These are phyloP conservation scores for Isurus oxyrinchus DNA, from an alignment of 2,113 vertebrate species.

Conservation along the genomic window DNA sequence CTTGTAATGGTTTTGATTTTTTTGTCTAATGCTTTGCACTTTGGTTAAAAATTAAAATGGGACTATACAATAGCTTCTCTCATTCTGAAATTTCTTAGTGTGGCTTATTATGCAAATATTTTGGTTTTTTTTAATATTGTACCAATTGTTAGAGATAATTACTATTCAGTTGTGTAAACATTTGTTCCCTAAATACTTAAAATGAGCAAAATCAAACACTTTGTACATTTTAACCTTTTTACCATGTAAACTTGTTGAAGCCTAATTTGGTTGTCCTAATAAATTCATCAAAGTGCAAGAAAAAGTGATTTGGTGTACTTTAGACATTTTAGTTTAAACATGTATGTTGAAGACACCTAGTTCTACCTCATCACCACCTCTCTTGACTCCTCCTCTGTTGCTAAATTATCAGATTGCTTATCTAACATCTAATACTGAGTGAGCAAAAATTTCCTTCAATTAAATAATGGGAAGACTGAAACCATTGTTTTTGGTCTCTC, in stretches of 20 bases:
- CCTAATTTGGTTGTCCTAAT: background rate
- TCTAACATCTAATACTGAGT: too few species aligned
- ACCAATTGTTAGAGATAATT: background rate
- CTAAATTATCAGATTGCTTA: background rate
- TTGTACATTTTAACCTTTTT: background rate
- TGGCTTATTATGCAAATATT: background rate
- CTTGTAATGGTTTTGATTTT: background rate
- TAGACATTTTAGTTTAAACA: background rate
- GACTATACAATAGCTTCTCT: background rate
- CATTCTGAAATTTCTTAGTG: background rate
- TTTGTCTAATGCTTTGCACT: background rate
- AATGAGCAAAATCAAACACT: background rate
- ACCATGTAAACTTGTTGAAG: background rate
- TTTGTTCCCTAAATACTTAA: background rate
- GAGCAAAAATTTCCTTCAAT: background rate
- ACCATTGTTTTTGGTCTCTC: background rate
- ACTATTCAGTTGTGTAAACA: background rate
- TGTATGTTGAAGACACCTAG: background rate
- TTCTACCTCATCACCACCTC: background rate
- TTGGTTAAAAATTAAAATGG: background rate
- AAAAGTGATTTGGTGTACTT: background rate
- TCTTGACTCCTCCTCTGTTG: background rate
- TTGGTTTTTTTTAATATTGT: background rate
- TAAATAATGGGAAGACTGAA: background rate
- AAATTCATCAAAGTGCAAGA: background rate